phyloP scores from a whole-genome alignment of 2,797 vertebrate species.

The Sebastes umbrosus region DNA sequence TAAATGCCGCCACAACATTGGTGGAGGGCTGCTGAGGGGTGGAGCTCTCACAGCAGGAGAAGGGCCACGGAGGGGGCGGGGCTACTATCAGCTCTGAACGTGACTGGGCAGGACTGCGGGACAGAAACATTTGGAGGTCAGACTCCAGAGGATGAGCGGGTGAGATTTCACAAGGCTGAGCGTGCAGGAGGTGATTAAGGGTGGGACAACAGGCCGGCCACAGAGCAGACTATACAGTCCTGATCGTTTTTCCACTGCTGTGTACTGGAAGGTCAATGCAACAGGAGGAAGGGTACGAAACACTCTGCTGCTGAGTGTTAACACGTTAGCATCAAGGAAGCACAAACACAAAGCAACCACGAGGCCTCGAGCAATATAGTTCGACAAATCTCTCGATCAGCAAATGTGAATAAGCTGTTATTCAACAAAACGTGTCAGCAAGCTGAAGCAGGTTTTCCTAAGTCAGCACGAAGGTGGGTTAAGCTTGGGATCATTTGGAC shows the following conservation, averaged over 20 bases:
- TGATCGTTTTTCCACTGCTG: not conserved
- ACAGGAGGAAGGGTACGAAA: conserved; percentile 1
- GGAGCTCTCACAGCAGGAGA: conserved; percentile 66
- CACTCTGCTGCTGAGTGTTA: conserved; percentile 28
- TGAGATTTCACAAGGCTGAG: conserved; percentile 1
- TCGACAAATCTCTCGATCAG: not conserved
- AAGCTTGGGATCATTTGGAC: not conserved
- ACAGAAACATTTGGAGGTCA: conserved; percentile 74
- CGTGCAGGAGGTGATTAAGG: conserved; percentile 22
- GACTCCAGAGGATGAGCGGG: conserved; percentile 18
- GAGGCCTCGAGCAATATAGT: not conserved
- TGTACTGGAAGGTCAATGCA: not conserved
- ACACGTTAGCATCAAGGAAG: conserved; percentile 34
- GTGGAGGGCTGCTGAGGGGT: conserved; percentile 49
- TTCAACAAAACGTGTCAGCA: not conserved
- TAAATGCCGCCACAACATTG: conserved; percentile 67
- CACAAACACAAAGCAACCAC: conserved; percentile 12
- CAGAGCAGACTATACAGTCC: not conserved
- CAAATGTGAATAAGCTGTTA: not conserved
- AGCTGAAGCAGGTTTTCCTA: not conserved
- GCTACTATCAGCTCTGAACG: conserved; percentile 72
- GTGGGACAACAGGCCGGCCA: not conserved
- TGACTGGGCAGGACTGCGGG: conserved; percentile 69
- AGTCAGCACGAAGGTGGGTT: not conserved
- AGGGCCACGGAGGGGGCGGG: conserved; percentile 82